Conservation (phyloP, 2,888 invertebrate genomes). For the Acanthosoma haemorrhoidale region DNA sequence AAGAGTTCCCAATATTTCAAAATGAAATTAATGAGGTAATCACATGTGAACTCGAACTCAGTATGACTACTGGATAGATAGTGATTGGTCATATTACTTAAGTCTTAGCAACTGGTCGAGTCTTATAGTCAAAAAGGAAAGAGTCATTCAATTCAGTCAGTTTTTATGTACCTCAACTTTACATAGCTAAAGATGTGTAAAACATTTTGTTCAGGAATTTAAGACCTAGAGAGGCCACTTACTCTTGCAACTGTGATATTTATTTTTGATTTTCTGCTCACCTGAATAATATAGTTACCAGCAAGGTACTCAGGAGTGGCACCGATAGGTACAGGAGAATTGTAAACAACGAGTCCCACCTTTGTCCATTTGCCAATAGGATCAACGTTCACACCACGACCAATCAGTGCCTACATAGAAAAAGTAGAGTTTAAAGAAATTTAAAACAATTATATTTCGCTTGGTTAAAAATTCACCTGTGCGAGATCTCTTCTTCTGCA, state of each 20-base stretch:
- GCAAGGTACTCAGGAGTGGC: constrained; percentile 99
- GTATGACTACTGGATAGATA: too few relatives aligned
- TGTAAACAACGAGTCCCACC: constrained; percentile 93
- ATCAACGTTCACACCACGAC: constrained; percentile 95
- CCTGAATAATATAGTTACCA: constrained; percentile 91
- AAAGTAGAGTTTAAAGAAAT: background rate
- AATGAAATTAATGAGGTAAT: too few relatives aligned
- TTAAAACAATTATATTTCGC: background rate
- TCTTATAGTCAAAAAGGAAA: too few relatives aligned
- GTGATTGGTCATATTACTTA: too few relatives aligned
- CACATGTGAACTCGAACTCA: too few relatives aligned
- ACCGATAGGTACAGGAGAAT: constrained; percentile 91
- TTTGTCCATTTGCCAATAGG: constrained; percentile 98
- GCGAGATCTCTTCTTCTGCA: constrained; percentile 87
- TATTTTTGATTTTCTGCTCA: constrained; percentile 19
- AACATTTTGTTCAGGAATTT: too few relatives aligned
- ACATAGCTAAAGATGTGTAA: too few relatives aligned
- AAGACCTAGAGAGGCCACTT: background rate
- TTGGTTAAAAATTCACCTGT: constrained; percentile 48
- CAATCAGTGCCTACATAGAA: constrained; percentile 69
- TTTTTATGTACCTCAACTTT: too few relatives aligned
- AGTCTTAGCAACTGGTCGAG: too few relatives aligned
- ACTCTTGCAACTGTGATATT: background rate
- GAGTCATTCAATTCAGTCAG: too few relatives aligned
- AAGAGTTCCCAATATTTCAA: too few relatives aligned